phyloP scores from a whole-genome alignment of 2,888 invertebrate genomes.

The Orchesellides sinensis region DNA sequence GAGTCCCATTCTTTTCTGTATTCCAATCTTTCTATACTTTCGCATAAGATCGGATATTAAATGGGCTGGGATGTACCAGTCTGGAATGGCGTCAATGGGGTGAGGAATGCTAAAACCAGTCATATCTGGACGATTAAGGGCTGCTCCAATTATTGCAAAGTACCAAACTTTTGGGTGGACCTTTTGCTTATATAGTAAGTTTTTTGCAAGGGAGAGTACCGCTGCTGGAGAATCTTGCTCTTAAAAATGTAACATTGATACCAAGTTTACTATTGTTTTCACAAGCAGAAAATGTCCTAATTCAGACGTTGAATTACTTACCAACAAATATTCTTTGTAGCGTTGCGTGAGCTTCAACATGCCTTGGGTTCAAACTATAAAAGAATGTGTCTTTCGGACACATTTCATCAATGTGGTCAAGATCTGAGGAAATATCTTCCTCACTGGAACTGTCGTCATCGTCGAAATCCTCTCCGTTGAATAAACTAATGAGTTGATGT shows the following conservation, averaged over 20 bases:
- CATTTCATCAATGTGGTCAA: conserved; percentile 36
- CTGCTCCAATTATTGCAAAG: conserved; percentile 31
- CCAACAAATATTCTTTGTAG: conserved; percentile 37
- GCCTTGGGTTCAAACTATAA: conserved; percentile 39
- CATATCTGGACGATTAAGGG: conserved; percentile 45
- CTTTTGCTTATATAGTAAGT: conserved; percentile 28
- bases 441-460: conserved; percentile 31
- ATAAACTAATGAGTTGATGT: conserved; percentile 23
- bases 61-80: conserved; percentile 55
- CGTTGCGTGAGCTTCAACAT: conserved; percentile 19
- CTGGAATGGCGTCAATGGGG: conserved; percentile 66
- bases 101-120: conserved; percentile 41
- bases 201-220: conserved; percentile 31
- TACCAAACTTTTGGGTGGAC: conserved; percentile 66
- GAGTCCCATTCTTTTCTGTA: background rate
- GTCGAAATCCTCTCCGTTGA: too few relatives aligned
- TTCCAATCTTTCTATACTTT: conserved; percentile 15
- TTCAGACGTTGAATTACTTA: conserved; percentile 13
- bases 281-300: background rate
- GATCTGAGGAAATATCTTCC: background rate
- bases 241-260: background rate
- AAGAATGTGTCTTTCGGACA: conserved; percentile 54
- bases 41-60: conserved; percentile 16
- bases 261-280: background rate
- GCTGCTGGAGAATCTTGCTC: conserved; percentile 6